Base-by-base conservation (phyloP, 2,113 vertebrate genomes). In the Apteryx owenii region DNA sequence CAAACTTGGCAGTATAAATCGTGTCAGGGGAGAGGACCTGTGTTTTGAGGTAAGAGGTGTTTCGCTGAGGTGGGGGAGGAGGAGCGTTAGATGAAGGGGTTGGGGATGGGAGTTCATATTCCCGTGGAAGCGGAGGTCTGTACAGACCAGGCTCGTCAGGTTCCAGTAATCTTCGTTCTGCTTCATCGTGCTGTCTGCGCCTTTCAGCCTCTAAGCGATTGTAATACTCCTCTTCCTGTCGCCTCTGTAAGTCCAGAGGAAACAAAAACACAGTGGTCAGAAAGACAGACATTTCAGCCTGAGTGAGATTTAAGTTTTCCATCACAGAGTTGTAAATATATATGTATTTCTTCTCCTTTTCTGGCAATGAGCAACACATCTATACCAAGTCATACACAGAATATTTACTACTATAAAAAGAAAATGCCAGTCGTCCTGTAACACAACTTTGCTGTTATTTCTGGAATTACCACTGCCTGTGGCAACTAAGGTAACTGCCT, bases 171-270 rank as follows among this genome's bases (percentile, higher is more conserved):
- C 98, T 98, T 94, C 99, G 98, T 58, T 99, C 99, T 9, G 99
- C 99, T 97, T 99, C 99, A 28, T 99, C 99, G 18, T 99, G 99
- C 97, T 99, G 99, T 97, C 99, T 98, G 97, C 99, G 99, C 97
- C 99, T 98, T 98, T 99, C 99, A 2, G 99, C 99, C 98, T 99
- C 99, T 98, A 99, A 98, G 88, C 99, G 99, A 95, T 97, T 98
- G 99, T 99, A 99, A 98, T 99, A 99, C 88, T 99, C 99, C 93
- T 99, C 99, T 96, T 99, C 99, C 98, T 99, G 99, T 95, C 99
- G 99, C 99, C 99, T 99, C 99, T 99, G 97, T 6, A 70, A 98
- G 97, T 85, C 98, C 72, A 88, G 87, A 85, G 94, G 48, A 97
- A 85, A 98, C 66, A 98, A 69, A 94, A 97, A 91, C 17, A 42